phyloP scores from a whole-genome alignment of 1,140 invertebrate genomes.

The Tetragnatha versicolor region DNA sequence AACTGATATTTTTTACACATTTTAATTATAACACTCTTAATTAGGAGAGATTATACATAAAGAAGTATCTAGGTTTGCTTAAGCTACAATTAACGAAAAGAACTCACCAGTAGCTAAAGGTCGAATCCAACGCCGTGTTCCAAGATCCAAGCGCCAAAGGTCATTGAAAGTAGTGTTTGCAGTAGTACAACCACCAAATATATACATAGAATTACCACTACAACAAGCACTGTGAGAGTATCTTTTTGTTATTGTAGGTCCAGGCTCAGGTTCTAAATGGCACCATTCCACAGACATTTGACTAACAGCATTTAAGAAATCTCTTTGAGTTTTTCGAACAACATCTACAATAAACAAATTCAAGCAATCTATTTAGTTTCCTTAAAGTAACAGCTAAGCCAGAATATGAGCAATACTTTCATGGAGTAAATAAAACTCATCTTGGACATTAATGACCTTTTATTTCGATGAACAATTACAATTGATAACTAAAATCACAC shows the following conservation, averaged over 20 bases:
- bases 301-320: conserved; percentile 73
- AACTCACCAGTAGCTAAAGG: conserved; percentile 64
- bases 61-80: not conserved
- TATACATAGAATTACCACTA: conserved; percentile 77
- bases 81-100: not conserved
- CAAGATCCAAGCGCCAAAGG: conserved; percentile 91
- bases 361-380: not conserved
- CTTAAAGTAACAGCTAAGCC: not conserved
- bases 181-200: conserved; percentile 93
- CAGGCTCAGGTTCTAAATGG: conserved; percentile 68
- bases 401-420: no score
- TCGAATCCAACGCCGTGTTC: conserved; percentile 77
- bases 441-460: no score
- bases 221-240: conserved; percentile 91
- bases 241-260: conserved; percentile 80
- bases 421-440: no score
- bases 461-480: no score
- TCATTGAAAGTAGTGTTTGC: conserved; percentile 96
- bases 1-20: conserved; percentile 52
- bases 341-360: conserved; percentile 71
- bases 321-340: conserved; percentile 72
- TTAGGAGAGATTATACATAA: conserved; percentile 8
- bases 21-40: conserved; percentile 53
- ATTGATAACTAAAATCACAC: no score
- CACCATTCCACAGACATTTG: conserved; percentile 76